Base-by-base conservation (phyloP, 2,797 vertebrate species). In the Ibycter americanus region DNA sequence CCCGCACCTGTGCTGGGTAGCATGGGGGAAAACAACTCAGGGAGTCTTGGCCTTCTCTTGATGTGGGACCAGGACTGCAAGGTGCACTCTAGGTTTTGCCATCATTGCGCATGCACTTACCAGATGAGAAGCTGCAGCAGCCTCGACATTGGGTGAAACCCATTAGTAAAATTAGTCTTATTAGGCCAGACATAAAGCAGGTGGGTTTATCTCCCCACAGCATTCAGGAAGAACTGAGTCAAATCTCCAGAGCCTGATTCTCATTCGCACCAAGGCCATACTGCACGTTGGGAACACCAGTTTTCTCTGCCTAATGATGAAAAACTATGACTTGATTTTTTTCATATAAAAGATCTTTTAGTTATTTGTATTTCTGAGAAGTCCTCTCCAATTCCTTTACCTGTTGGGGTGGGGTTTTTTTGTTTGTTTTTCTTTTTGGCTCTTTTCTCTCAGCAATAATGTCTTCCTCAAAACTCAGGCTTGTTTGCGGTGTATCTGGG, bases 41-140 rank as follows among this genome's bases (percentile, higher is more conserved):
- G 52, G 21, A 59, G 5, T 46, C n/a, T 40, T 85, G 59, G 17
- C 27, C 47, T 79, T 21, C 26, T 67, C 21, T 22, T 46, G 31
- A 6, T 31, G 51, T 52, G 56, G 52, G 49, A 40, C 29, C 66
- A 68, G 59, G 90, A 56, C 15, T 22, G 26, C n/a, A 63, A 80
- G 44, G 32, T 34, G 34, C 12, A 9, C 15, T 44, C 6, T 29
- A 65, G n/a, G 55, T 21, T 38, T 51, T 46, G 32, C 32, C 5
- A 6, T 47, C 29, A 13, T 23, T 46, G 12, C 0, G 0, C 31
- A 22, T 54, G 26, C 0, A 1, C 46, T 59, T 52, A 47, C 18
- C 5, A 27, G 47, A 23, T 59, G 16, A 59, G 26, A 73, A 54
- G 19, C 18, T 55, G 19, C 47, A 54, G 42, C 19, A 52, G 29